These are phyloP conservation scores for Gila robusta DNA, from an alignment of 2,797 vertebrate genomes.

Conservation along the genomic window DNA sequence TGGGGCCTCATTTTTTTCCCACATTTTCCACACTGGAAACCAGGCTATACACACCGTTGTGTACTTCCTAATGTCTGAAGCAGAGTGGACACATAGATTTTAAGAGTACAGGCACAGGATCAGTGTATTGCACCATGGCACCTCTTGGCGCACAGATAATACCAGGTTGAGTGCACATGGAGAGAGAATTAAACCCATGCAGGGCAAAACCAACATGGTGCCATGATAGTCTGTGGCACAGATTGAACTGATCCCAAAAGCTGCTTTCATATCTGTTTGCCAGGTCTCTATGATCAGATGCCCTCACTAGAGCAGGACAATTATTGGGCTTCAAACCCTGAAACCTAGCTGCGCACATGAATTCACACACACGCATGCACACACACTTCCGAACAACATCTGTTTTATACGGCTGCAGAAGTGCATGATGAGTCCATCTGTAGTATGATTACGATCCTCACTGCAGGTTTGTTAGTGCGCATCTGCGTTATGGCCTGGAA, in stretches of 20 bases:
- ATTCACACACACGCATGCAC: constrained; percentile 17
- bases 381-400: constrained; percentile 35
- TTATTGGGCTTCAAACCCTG: constrained; percentile 27
- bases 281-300: constrained; percentile 58
- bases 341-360: background rate
- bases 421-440: constrained; percentile 33
- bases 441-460: constrained; percentile 20
- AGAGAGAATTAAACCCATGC: constrained; percentile 41
- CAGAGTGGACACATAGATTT: background rate
- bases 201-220: constrained; percentile 18
- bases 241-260: constrained; percentile 58
- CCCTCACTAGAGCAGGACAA: constrained; percentile 43
- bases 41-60: constrained; percentile 1
- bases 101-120: constrained; percentile 10
- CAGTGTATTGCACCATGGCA: background rate
- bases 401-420: constrained; percentile 46
- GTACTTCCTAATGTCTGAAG: background rate
- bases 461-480: constrained; percentile 18
- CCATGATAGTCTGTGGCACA: constrained; percentile 27
- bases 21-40: background rate
- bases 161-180: constrained; percentile 26
- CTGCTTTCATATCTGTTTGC: constrained; percentile 53
- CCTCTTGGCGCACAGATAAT: constrained; percentile 22
- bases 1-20: background rate
- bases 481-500: constrained; percentile 27